These are phyloP conservation scores for Cryptomyrus ogoouensis DNA, from an alignment of 2,113 vertebrate genomes.

Conservation along the genomic window DNA sequence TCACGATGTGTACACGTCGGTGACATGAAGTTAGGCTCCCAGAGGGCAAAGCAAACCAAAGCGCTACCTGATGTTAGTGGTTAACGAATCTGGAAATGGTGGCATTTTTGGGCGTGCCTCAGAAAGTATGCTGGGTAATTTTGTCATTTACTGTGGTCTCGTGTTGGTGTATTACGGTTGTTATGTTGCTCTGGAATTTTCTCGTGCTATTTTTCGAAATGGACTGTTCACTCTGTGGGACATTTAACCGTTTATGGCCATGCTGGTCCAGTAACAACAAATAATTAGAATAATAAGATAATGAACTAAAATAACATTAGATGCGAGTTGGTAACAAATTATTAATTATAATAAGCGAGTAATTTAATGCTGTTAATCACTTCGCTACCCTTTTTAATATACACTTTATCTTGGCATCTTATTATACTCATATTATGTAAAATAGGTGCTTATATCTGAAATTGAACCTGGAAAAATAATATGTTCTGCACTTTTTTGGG, in stretches of 20 bases:
- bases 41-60: constrained; percentile 61
- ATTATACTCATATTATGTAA: neutral
- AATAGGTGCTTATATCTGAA: neutral
- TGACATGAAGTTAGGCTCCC: constrained; percentile 60
- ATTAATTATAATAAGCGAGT: neutral
- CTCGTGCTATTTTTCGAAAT: constrained; percentile 57
- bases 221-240: constrained; percentile 49
- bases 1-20: constrained; percentile 35
- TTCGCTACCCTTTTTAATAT: neutral
- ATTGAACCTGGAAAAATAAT: neutral
- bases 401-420: neutral
- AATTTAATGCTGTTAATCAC: neutral
- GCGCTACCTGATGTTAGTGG: constrained; percentile 69
- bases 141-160: constrained; percentile 67
- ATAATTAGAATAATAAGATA: neutral
- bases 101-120: constrained; percentile 63
- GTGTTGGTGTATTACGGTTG: constrained; percentile 62
- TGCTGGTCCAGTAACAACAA: neutral
- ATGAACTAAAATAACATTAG: neutral
- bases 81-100: constrained; percentile 55
- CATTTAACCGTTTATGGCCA: constrained; percentile 44
- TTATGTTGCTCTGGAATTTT: constrained; percentile 71
- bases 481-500: neutral
- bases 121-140: constrained; percentile 65
- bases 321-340: neutral